Conservation (phyloP, 1,140 invertebrate species). For the Bombus turneri region DNA sequence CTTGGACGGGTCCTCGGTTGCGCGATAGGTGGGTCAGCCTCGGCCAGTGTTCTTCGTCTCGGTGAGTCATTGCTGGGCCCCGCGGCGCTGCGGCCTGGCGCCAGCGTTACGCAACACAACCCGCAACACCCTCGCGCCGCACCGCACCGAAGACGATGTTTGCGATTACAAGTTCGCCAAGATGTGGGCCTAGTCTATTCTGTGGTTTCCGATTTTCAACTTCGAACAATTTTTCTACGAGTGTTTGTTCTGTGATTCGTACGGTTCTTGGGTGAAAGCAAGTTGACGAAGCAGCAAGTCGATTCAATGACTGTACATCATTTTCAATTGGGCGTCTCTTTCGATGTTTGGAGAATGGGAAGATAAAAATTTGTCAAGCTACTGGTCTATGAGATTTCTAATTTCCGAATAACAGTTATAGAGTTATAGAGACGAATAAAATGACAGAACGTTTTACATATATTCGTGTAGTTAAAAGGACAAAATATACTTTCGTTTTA, state of each 20-base stretch:
- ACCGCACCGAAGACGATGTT: slow-evolving; percentile 5
- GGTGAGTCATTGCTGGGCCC: slow-evolving; percentile 77
- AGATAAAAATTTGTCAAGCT: neutral
- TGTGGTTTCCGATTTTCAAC: neutral
- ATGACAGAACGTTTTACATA: too few relatives aligned
- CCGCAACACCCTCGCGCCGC: slow-evolving; percentile 51
- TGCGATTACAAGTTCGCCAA: neutral
- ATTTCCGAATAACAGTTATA: too few relatives aligned
- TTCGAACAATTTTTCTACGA: neutral
- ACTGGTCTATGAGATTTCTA: too few relatives aligned
- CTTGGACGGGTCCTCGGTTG: slow-evolving; percentile 76
- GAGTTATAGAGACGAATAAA: too few relatives aligned
- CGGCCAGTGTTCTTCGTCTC: slow-evolving; percentile 66
- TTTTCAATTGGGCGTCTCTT: too few relatives aligned
- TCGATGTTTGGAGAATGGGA: too few relatives aligned
- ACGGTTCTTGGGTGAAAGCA: neutral
- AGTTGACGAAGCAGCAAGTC: neutral
- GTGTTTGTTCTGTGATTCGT: neutral
- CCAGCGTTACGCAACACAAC: slow-evolving; percentile 77
- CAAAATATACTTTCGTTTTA: too few relatives aligned
- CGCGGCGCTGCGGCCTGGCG: slow-evolving; percentile 75
- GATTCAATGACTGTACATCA: neutral
- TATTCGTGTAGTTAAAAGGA: too few relatives aligned
- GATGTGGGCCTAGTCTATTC: neutral
- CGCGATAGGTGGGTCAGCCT: slow-evolving; percentile 76